Evolutionary conservation across 2,113 vertebrate genomes (phyloP).

Genomic region (Ophthalmolycus amberensis): DNA sequence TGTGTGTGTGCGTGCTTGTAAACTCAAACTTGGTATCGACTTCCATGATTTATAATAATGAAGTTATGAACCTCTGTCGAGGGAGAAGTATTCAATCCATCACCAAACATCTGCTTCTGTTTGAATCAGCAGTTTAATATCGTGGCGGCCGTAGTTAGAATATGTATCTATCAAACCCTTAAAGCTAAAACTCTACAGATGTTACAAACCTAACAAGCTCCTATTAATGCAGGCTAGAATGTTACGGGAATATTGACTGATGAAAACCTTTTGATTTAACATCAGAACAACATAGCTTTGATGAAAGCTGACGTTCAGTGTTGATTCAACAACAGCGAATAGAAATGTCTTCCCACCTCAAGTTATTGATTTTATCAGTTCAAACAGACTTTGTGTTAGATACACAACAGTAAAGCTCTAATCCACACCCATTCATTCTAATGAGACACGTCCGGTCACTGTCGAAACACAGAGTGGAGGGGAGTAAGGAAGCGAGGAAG

Average conservation of each 20-base stretch:
- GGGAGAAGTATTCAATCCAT: neutral
- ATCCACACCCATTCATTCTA: neutral
- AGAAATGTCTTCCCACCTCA: neutral
- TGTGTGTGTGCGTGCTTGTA: neutral
- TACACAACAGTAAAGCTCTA: neutral
- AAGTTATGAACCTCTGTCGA: neutral
- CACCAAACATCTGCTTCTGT: neutral
- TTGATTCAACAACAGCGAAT: neutral
- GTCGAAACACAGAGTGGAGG: neutral
- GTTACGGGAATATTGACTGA: neutral
- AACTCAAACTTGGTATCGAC: neutral
- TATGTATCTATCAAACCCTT: too few relatives aligned
- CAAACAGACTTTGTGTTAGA: constrained; percentile 1
- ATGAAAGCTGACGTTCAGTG: neutral
- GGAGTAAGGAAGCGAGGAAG: neutral
- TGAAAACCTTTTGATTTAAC: neutral
- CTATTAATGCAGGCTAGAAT: neutral
- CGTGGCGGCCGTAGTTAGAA: too few relatives aligned
- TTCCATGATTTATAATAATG: neutral
- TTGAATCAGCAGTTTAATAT: too few relatives aligned
- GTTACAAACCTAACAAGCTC: neutral
- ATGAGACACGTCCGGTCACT: neutral
- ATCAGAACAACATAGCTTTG: neutral
- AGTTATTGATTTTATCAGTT: neutral
- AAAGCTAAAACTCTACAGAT: too few relatives aligned